Percentiles rank a stretch among this genome's conserved stretches.
Conservation (phyloP, 2,888 invertebrate species). For the Empis livida region DNA sequence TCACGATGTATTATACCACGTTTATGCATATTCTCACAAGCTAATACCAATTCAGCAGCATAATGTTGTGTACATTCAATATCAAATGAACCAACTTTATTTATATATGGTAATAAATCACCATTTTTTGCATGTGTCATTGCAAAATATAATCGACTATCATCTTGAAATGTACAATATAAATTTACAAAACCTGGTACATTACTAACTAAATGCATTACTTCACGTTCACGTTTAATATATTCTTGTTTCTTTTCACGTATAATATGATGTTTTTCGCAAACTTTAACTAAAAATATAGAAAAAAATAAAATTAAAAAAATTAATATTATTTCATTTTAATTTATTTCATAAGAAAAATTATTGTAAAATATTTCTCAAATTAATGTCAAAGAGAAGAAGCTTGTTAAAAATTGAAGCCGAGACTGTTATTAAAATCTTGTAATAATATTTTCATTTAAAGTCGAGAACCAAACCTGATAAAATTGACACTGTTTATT, state of each 20-base stretch:
- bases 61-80: slow-evolving; percentile 84
- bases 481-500: no score
- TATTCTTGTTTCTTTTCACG: slow-evolving; percentile 87
- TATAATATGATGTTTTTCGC: slow-evolving; percentile 87
- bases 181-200: slow-evolving; percentile 85
- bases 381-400: no score
- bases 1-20: slow-evolving; percentile 89
- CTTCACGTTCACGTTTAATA: slow-evolving; percentile 88
- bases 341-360: no score
- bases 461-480: no score
- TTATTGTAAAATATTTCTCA: no score
- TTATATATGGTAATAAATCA: slow-evolving; percentile 84
- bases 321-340: no score
- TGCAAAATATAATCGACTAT: slow-evolving; percentile 85
- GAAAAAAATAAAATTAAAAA: slow-evolving; percentile 1
- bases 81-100: slow-evolving; percentile 81
- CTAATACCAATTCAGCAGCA: slow-evolving; percentile 82
- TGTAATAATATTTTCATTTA: no score
- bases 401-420: no score
- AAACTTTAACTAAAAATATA: slow-evolving; percentile 76
- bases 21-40: slow-evolving; percentile 81
- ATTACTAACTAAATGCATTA: slow-evolving; percentile 70
- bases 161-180: slow-evolving; percentile 94
- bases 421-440: no score
- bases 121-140: slow-evolving; percentile 90